These are phyloP conservation scores for Odocoileus virginianus DNA, from an alignment of 2,113 vertebrate genomes.

Conservation along the genomic window DNA sequence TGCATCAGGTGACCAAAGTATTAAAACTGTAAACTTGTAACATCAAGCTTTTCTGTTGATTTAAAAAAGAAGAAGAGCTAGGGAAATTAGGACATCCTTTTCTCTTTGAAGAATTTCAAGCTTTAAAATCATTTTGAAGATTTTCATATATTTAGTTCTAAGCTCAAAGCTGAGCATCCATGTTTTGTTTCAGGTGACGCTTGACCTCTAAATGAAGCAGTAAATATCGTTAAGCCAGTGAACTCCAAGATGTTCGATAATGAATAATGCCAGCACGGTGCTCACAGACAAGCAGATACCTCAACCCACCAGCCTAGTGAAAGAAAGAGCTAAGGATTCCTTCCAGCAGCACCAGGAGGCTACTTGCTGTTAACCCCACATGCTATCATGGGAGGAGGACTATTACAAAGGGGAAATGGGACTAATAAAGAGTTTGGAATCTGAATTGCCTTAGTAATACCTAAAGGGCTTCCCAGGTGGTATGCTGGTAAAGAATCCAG, in stretches of 20 bases:
- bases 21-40: not conserved
- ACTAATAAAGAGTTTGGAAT: not conserved
- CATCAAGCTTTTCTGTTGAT: not conserved
- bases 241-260: not conserved
- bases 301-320: not conserved
- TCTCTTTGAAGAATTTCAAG: not conserved
- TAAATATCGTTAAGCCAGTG: not conserved
- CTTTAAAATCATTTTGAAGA: not conserved
- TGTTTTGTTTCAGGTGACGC: not conserved
- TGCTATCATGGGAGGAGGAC: not conserved
- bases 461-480: not conserved
- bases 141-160: not conserved
- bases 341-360: not conserved
- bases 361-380: not conserved
- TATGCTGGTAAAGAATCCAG: rapidly evolving
- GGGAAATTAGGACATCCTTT: not conserved
- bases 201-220: not conserved
- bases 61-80: not conserved
- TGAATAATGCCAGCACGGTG: not conserved
- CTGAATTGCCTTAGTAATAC: not conserved
- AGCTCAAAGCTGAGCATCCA: not conserved
- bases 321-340: not conserved
- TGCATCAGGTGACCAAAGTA: not conserved
- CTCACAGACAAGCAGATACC: not conserved
- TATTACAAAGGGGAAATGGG: not conserved